Evolutionary conservation across 2,113 vertebrate species (phyloP), one percentile per base, ranked within the genome.

Genomic region (Phyllopteryx taeniolatus): DNA sequence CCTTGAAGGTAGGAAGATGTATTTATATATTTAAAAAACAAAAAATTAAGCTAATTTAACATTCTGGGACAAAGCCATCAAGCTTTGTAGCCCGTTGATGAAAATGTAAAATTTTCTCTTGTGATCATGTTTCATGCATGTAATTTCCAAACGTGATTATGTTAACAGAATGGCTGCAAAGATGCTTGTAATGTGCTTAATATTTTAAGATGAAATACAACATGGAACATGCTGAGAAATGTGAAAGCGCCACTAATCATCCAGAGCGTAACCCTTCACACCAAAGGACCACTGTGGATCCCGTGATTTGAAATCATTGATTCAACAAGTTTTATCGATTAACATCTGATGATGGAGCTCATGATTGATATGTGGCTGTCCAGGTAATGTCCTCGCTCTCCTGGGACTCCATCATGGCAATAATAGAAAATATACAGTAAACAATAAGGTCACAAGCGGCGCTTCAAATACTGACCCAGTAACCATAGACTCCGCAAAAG

Each of bases 131-230:
- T 59, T 59, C 42, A 22, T 67, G 85, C 85, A 74, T 85, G 78
- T 86, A 79, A 49, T 70, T 71, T 80, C 70, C 70, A 87, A 88
- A 88, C 80, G 84, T 86, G 87, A 89, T 87, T 90, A 87, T 33
- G 46, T 27, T 10, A 53, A 80, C 78, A 87, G 81, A 88, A 87
- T 83, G 82, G 62, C 47, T 49, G 15, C 15, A 49, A 63, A 68
- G 71, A 80, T 39, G 78, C 83, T 54, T 59, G 42, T 86, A 90
- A 90, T 83, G 80, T 60, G 85, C 84, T 88, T 88, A 86, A 68
- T 81, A 85, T 76, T 27, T 83, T 85, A 22, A 66, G 19, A 86
- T 79, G 81, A 83, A 81, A 83, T 14, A 72, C 20, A 56, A 56
- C 53, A 54, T 57, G 22, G 9, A 27, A 57, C 56, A 27, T 27